Evolutionary conservation across 2,888 invertebrate species (phyloP).

Genomic region (Julus scandinavius): DNA sequence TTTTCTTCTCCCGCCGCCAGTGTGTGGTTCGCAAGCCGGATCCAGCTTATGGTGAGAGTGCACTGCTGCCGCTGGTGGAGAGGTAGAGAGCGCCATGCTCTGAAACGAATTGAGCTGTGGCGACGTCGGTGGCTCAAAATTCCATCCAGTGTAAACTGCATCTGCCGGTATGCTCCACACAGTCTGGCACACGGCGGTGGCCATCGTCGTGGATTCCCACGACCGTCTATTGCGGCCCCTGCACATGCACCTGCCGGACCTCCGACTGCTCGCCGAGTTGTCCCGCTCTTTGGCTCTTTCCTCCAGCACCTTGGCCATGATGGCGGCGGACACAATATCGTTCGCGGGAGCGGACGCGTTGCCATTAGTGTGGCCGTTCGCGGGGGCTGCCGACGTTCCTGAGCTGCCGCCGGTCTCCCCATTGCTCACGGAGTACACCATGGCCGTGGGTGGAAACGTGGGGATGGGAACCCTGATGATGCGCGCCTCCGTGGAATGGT

Average conservation of each 20-base stretch:
- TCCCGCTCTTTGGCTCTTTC: slow-evolving; percentile 74
- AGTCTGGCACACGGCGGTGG: slow-evolving; percentile 40
- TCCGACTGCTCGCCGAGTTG: slow-evolving; percentile 21
- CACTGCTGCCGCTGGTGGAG: slow-evolving; percentile 29
- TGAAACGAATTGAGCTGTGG: background rate
- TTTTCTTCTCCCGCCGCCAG: background rate
- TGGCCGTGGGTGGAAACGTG: slow-evolving; percentile 85
- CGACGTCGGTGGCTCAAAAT: background rate
- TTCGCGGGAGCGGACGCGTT: slow-evolving; percentile 59
- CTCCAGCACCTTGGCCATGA: slow-evolving; percentile 91
- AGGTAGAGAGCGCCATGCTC: background rate
- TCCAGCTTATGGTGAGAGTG: slow-evolving; percentile 8
- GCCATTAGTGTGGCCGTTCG: slow-evolving; percentile 52
- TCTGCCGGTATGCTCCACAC: slow-evolving; percentile 51
- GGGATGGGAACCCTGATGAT: slow-evolving; percentile 80
- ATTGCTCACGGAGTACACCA: slow-evolving; percentile 72
- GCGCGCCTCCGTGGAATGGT: slow-evolving; percentile 69
- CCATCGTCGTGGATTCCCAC: background rate
- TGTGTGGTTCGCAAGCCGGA: background rate
- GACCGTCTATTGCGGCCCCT: background rate
- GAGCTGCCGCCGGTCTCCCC: background rate
- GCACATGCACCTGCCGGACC: background rate
- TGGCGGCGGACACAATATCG: slow-evolving; percentile 84
- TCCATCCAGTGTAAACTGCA: background rate
- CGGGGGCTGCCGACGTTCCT: slow-evolving; percentile 13